Evolutionary conservation across 2,888 invertebrate genomes (phyloP), one percentile per base, ranked within the genome.

Genomic region (Mesochorus sp.): DNA sequence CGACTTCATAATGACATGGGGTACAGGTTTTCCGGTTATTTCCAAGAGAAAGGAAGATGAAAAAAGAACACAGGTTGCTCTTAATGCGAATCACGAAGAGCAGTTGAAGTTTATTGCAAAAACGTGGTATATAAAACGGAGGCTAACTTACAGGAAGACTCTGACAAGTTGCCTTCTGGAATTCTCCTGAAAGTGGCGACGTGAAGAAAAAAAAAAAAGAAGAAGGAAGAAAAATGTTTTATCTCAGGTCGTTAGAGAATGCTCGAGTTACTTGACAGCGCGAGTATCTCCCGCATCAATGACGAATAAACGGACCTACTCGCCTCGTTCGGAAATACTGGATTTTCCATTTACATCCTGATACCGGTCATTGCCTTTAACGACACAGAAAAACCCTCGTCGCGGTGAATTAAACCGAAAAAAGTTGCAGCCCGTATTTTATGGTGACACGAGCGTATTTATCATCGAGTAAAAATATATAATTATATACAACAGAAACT

Each of bases 61-160:
- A n/a, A n/a, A n/a, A n/a, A n/a, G n/a, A 74, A 44, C 51, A 70
- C 73, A 64, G 68, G 64, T 74, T 57, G 57, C 28, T 74, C 66
- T 37, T 17, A 44, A 78, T 74, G 59, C 78, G 57, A 59, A 37
- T 49, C 78, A 74, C 78, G 70, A 51, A 62, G 57, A 5, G 34
- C 68, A 64, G 57, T 64, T 59, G n/a, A 73, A 44, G 42, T 74
- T 78, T 78, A 74, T 78, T 74, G 73, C 70, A 44, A 59, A 74
- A 74, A 78, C 73, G 78, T 78, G 73, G 14, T 72, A 49, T 28
- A 42, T 21, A 51, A 67, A n/a, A 42, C 24, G 31, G 12, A 21
- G 31, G 6, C 57, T 62, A 72, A 51, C 59, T 70, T 28, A 53
- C 51, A 47, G 34, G 37, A 12, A 34, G 2, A 42, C 39, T 47